Conservation (phyloP, 2,113 vertebrate species). For the Nicator chloris region DNA sequence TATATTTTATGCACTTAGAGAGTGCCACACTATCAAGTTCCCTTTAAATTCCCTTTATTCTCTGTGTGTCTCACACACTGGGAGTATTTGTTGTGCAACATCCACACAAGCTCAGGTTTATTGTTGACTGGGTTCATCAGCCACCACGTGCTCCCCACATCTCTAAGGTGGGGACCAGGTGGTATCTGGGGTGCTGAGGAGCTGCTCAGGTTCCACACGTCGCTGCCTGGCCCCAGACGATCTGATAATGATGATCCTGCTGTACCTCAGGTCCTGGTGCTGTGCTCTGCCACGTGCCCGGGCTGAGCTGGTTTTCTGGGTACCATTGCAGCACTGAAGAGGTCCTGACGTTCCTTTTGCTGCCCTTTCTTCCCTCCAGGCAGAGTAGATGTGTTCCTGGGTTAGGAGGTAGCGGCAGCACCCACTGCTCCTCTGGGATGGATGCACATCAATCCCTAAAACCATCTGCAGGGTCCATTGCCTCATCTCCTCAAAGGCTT, state of each 20-base stretch:
- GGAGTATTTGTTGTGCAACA: neutral
- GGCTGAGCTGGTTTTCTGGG: neutral
- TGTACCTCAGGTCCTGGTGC: neutral
- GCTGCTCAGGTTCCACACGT: neutral
- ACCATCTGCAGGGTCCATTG: neutral
- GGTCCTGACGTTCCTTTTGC: neutral
- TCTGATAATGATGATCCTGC: neutral
- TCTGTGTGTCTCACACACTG: neutral
- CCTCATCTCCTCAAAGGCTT: fast-evolving
- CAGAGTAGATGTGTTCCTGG: neutral
- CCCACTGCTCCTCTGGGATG: neutral
- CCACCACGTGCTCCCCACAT: neutral
- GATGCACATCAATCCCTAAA: neutral
- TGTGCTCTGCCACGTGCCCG: neutral
- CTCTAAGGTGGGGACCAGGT: neutral
- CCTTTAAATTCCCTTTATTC: neutral
- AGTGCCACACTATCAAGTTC: neutral
- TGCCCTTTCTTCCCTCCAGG: neutral
- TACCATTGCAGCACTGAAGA: neutral
- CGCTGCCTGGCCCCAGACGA: neutral
- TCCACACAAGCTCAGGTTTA: neutral
- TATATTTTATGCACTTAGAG: neutral
- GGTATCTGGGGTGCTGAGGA: neutral
- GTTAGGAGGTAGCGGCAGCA: neutral
- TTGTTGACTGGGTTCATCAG: neutral